Evolutionary conservation across 2,888 invertebrate genomes (phyloP).

Genomic region (Drosophila kuntzei): DNA sequence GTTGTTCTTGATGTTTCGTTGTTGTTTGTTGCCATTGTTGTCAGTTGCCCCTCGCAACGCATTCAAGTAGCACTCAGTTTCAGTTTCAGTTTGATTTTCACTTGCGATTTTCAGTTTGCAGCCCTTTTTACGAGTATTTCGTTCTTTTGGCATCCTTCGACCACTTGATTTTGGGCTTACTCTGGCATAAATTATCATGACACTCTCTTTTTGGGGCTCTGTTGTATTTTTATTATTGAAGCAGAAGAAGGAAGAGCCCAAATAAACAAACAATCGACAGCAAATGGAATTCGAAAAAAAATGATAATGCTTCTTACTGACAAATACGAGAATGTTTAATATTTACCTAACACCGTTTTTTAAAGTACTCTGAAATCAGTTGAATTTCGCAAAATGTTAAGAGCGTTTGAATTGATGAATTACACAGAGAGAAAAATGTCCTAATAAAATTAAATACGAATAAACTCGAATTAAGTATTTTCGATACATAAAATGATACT

Average conservation of each 20-base stretch:
- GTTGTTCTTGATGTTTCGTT: conserved; percentile 16
- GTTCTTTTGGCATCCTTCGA: background rate
- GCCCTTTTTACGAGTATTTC: conserved; percentile 18
- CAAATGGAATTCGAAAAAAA: conserved; percentile 51
- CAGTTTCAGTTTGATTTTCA: conserved; percentile 34
- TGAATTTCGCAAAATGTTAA: background rate
- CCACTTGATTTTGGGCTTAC: conserved; percentile 44
- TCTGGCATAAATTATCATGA: conserved; percentile 57
- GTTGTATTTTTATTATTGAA: conserved; percentile 7
- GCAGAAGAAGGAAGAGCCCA: conserved; percentile 29
- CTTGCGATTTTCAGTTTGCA: conserved; percentile 21
- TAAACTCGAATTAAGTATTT: too few relatives aligned
- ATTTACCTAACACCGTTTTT: conserved; percentile 14
- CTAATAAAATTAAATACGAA: too few relatives aligned
- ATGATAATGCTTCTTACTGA: conserved; percentile 22
- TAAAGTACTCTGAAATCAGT: conserved; percentile 12
- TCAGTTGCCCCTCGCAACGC: conserved; percentile 44
- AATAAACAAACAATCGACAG: conserved; percentile 57
- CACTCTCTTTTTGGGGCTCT: conserved; percentile 18
- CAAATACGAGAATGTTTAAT: conserved; percentile 4
- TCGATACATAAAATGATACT: too few relatives aligned
- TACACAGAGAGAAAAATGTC: too few relatives aligned
- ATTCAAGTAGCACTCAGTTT: conserved; percentile 40
- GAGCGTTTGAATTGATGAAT: background rate
- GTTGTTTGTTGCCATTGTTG: conserved; percentile 27